Conservation (phyloP, 1,140 invertebrate genomes). For the Dendroctonus ponderosae region DNA sequence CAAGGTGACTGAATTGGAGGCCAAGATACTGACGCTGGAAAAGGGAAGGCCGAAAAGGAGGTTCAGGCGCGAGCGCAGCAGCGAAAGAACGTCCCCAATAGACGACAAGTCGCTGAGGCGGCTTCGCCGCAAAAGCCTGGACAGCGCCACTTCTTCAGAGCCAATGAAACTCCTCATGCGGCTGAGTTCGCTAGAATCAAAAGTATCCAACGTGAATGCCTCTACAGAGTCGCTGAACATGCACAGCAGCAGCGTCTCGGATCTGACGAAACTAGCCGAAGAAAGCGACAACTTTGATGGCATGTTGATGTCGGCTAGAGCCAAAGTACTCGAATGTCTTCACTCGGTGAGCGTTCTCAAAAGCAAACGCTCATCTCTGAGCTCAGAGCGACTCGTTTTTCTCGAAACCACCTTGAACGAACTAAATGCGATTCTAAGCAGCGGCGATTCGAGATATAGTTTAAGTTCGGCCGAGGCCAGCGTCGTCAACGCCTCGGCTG, state of each 20-base stretch:
- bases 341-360: constrained; percentile 38
- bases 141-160: constrained; percentile 72
- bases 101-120: constrained; percentile 54
- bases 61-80: constrained; percentile 44
- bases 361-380: constrained; percentile 30
- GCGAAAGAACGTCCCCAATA: constrained; percentile 48
- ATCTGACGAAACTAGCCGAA: constrained; percentile 38
- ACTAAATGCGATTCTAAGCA: constrained; percentile 57
- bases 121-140: constrained; percentile 69
- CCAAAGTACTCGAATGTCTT: constrained; percentile 46
- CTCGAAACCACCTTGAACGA: constrained; percentile 62
- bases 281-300: constrained; percentile 25
- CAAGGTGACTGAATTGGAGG: constrained; percentile 76
- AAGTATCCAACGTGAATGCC: constrained; percentile 62
- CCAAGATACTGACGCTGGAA: constrained; percentile 69
- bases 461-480: constrained; percentile 50
- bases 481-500: constrained; percentile 60
- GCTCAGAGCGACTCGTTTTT: constrained; percentile 51
- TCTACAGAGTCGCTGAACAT: constrained; percentile 57
- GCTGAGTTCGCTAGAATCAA: constrained; percentile 70
- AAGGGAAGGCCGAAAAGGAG: constrained; percentile 35
- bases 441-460: constrained; percentile 50
- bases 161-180: constrained; percentile 75
- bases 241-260: constrained; percentile 49
- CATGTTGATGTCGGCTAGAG: constrained; percentile 38